These are phyloP conservation scores for Callitettix versicolor DNA, from an alignment of 1,140 invertebrate species.

Conservation along the genomic window DNA sequence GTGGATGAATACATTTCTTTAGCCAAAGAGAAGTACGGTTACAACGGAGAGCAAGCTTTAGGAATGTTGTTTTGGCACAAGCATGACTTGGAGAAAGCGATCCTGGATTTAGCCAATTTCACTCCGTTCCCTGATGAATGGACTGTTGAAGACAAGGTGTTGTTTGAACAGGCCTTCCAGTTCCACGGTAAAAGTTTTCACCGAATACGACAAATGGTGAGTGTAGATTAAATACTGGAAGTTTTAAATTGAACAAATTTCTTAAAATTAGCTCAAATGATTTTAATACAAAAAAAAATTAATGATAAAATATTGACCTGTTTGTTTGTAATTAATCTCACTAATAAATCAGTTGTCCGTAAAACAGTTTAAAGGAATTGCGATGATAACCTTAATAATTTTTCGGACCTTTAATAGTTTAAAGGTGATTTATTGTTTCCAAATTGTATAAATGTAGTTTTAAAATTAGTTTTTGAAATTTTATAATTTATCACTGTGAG, in stretches of 20 bases:
- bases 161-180: conserved; percentile 96
- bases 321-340: too few relatives aligned
- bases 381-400: too few relatives aligned
- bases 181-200: conserved; percentile 98
- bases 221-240: conserved; percentile 22
- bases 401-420: too few relatives aligned
- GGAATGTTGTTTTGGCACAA: conserved; percentile 98
- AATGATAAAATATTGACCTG: background rate
- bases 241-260: conserved; percentile 8
- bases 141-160: conserved; percentile 94
- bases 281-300: too few relatives aligned
- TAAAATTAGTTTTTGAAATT: too few relatives aligned
- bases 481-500: too few relatives aligned
- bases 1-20: conserved; percentile 91
- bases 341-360: too few relatives aligned
- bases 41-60: conserved; percentile 93
- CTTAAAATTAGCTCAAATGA: background rate
- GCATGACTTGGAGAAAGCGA: conserved; percentile 85
- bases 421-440: too few relatives aligned
- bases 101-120: conserved; percentile 89
- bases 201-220: conserved; percentile 92
- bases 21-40: conserved; percentile 96
- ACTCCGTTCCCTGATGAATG: conserved; percentile 96
- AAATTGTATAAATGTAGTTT: too few relatives aligned
- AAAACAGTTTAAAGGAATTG: too few relatives aligned